Conservation (phyloP, 2,113 vertebrate genomes). For the Grammomys dolichurus region DNA sequence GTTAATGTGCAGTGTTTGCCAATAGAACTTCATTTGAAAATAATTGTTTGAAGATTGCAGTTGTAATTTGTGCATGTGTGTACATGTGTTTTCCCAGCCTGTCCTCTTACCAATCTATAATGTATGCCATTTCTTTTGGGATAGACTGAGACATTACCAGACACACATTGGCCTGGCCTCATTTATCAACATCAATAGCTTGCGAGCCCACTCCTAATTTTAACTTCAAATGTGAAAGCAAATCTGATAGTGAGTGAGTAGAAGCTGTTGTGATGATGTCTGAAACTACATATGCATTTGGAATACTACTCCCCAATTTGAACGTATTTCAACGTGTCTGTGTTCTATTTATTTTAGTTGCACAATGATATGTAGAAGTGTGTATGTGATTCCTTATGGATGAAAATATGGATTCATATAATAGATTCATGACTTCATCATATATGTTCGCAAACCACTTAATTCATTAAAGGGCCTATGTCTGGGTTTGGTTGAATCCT, state of each 20-base stretch:
- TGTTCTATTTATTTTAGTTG: not conserved
- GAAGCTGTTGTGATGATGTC: not conserved
- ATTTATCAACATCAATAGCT: not conserved
- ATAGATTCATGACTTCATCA: not conserved
- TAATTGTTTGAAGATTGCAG: not conserved
- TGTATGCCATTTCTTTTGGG: not conserved
- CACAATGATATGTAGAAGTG: not conserved
- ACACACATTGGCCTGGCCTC: not conserved
- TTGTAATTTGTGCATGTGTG: not conserved
- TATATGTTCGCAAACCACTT: not conserved
- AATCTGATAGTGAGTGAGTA: not conserved
- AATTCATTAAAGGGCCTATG: not conserved
- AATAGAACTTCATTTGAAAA: slow-evolving; percentile 18
- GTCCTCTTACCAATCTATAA: not conserved
- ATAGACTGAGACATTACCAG: not conserved
- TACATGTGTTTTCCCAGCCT: not conserved
- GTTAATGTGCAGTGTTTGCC: slow-evolving; percentile 18
- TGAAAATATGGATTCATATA: not conserved
- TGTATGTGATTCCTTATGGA: not conserved
- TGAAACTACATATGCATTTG: not conserved
- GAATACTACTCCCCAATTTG: not conserved
- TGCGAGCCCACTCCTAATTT: not conserved
- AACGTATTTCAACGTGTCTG: not conserved
- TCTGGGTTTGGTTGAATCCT: not conserved
- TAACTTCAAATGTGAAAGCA: slow-evolving; percentile 33